Evolutionary conservation across 2,113 vertebrate species (phyloP), one percentile per base, ranked within the genome.

Genomic region (Clupea harengus): DNA sequence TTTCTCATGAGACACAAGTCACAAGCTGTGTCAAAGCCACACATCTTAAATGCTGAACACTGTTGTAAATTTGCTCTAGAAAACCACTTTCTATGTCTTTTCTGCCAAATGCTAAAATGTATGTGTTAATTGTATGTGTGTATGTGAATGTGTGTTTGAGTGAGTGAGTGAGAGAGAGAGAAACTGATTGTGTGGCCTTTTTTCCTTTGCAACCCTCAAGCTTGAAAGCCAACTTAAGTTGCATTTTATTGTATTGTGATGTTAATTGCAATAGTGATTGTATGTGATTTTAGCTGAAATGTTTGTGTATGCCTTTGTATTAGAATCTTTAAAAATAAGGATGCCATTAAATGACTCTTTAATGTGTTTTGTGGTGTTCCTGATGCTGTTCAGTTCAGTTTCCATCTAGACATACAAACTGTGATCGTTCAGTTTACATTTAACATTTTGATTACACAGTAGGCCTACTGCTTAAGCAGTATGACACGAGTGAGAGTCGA

Each of bases 301-400:
- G 93, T 93, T 91, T 92, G 88, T 93, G 88, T 94, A 91, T 92
- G 91, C 92, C 92, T 95, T 95, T 94, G 93, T 95, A 94, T 93
- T 94, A 92, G 92, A 92, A 91, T 92, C 87, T 92, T 92, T 91
- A 91, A 92, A 92, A 88, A 84, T 90, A 89, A 84, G 45, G 89
- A 87, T 93, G 92, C 92, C 92, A 95, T 94, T 94, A 90, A 94
- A 95, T 89, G 90, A 90, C 92, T 92, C 92, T 94, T 84, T 82
- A 91, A 91, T 92, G 88, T 81, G 88, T 84, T 82, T 47, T 87
- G 72, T n/a, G 45, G 6, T 72, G 64, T 72, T 15, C 64, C 64
- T 28, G 64, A 72, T 13, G n/a, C 32, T 32, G 25, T 67, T 25
- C 60, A 67, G n/a, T 13, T 28, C 25, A 72, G 64, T 15, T 28